These are phyloP conservation scores for Cryptocephalus moraei DNA, from an alignment of 2,888 invertebrate species.

Conservation along the genomic window DNA sequence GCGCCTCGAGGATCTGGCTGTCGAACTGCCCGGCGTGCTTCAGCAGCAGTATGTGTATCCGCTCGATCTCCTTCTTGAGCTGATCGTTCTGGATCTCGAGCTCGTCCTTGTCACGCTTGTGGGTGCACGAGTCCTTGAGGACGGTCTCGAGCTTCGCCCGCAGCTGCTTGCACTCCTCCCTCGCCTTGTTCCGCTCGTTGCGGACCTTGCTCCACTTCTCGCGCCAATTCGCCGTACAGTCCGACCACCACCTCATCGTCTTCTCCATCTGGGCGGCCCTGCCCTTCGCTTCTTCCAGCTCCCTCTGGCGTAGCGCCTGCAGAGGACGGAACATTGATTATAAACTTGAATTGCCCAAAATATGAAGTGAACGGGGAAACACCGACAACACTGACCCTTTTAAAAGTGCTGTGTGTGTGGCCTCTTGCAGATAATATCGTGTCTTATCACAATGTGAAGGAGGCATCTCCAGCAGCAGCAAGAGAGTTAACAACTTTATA, in stretches of 20 bases:
- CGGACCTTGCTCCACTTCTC: conserved; percentile 94
- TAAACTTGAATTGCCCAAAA: not conserved
- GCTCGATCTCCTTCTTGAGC: conserved; percentile 71
- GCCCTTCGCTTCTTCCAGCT: conserved; percentile 89
- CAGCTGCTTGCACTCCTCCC: conserved; percentile 80
- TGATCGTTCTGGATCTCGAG: conserved; percentile 67
- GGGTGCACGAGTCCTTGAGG: conserved; percentile 61
- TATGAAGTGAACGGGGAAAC: not conserved
- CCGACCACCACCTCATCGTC: conserved; percentile 99
- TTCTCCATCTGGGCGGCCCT: conserved; percentile 98
- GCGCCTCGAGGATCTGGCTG: conserved; percentile 41
- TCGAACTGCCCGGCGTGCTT: conserved; percentile 64
- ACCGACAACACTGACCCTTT: too few species aligned
- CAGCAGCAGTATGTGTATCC: conserved; percentile 55
- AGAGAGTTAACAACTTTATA: too few species aligned
- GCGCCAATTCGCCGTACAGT: conserved; percentile 93
- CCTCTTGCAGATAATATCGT: too few species aligned
- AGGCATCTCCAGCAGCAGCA: too few species aligned
- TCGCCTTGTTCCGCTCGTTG: conserved; percentile 84
- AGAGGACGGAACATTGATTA: conserved; percentile 2
- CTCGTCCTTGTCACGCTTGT: conserved; percentile 72
- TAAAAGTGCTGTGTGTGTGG: too few species aligned
- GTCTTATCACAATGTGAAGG: too few species aligned
- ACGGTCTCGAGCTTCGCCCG: conserved; percentile 70
- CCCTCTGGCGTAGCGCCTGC: conserved; percentile 58